Evolutionary conservation across 1,140 invertebrate species (phyloP).

Genomic region (Akabosia matsudoensis): DNA sequence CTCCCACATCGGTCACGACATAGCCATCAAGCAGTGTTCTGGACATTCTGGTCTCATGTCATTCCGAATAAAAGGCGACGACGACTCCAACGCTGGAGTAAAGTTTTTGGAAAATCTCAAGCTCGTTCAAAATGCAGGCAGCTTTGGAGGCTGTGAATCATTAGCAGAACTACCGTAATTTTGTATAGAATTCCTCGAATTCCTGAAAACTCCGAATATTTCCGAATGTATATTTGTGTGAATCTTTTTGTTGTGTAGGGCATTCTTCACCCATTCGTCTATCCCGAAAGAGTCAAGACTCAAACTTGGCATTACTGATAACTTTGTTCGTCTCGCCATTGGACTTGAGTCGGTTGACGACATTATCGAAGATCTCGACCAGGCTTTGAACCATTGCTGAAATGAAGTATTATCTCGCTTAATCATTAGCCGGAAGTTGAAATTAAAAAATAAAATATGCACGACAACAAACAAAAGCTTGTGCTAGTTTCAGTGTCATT

Average conservation of each 20-base stretch:
- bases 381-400: constrained; percentile 57
- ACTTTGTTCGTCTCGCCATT: constrained; percentile 82
- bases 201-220: no score
- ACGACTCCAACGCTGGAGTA: constrained; percentile 64
- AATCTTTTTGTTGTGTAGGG: constrained; percentile 8
- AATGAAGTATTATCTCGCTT: not conserved
- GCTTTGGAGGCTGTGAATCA: constrained; percentile 92
- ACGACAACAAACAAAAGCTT: no score
- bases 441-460: no score
- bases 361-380: constrained; percentile 78
- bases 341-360: constrained; percentile 85
- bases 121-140: constrained; percentile 87
- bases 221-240: not conserved
- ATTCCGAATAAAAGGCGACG: constrained; percentile 71
- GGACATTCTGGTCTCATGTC: constrained; percentile 91
- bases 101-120: constrained; percentile 76
- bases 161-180: constrained; percentile 63
- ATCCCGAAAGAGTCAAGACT: constrained; percentile 3
- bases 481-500: no score
- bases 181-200: no score
- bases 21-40: constrained; percentile 76
- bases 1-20: constrained; percentile 84
- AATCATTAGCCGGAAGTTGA: no score
- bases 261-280: constrained; percentile 25
- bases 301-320: constrained; percentile 71